Percentiles rank a stretch among this genome's conserved stretches.
These are phyloP conservation scores for Drosophila repleta DNA, from an alignment of 1,140 invertebrate species.

Conservation along the genomic window DNA sequence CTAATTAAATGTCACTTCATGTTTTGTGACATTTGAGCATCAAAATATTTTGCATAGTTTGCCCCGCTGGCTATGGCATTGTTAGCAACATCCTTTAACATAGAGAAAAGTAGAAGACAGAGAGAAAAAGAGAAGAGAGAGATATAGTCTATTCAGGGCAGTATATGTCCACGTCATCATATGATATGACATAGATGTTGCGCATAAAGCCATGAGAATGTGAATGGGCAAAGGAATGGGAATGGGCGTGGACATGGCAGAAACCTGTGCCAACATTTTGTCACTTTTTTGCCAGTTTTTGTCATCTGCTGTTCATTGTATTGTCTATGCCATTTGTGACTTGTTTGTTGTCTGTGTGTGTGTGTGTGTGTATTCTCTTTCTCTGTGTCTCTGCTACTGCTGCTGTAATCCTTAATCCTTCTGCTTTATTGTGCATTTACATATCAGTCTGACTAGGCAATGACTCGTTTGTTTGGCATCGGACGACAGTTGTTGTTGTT, in stretches of 20 bases:
- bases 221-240: constrained; percentile 14
- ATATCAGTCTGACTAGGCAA: constrained; percentile 25
- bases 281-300: constrained; percentile 38
- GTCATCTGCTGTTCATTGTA: constrained; percentile 32
- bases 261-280: constrained; percentile 54
- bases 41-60: constrained; percentile 46
- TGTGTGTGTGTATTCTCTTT: constrained; percentile 21
- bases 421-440: constrained; percentile 44
- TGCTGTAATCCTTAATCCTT: constrained; percentile 50
- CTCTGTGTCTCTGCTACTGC: neutral
- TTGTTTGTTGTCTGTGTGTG: no score
- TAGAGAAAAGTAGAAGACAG: neutral
- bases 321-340: constrained; percentile 45
- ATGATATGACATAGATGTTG: constrained; percentile 34
- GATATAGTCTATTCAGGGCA: constrained; percentile 16
- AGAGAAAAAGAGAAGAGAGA: neutral
- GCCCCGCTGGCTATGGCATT: constrained; percentile 26
- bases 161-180: constrained; percentile 38
- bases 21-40: constrained; percentile 31
- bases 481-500: constrained; percentile 13
- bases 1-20: constrained; percentile 54
- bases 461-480: constrained; percentile 20
- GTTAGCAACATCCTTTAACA: constrained; percentile 25
- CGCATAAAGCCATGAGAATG: constrained; percentile 27
- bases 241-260: neutral